Percentiles rank a stretch among this genome's conserved stretches.
These are phyloP conservation scores for Struthio camelus DNA, from an alignment of 2,113 vertebrate genomes.

Conservation along the genomic window DNA sequence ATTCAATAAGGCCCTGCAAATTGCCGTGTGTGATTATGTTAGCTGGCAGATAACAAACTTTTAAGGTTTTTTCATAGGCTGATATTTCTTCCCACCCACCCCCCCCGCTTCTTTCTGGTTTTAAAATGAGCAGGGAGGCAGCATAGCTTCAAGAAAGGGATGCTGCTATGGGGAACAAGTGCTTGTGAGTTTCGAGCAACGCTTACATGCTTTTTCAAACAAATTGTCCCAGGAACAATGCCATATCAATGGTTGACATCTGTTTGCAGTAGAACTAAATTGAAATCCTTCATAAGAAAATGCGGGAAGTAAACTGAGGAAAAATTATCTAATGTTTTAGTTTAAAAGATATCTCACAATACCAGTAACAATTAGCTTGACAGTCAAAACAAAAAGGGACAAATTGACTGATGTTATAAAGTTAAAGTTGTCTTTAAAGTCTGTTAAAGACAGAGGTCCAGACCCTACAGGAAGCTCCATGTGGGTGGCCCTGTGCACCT, in stretches of 20 bases:
- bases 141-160: neutral
- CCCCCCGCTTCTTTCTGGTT: neutral
- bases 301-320: neutral
- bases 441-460: neutral
- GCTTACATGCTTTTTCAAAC: neutral
- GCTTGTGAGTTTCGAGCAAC: neutral
- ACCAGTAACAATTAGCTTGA: neutral
- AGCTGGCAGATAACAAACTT: neutral
- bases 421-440: neutral
- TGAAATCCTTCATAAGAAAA: neutral
- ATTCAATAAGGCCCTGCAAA: neutral
- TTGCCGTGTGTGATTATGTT: neutral
- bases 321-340: neutral
- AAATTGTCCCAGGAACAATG: neutral
- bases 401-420: neutral
- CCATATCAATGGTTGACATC: neutral
- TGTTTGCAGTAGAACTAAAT: constrained; percentile 1
- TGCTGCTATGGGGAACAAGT: fast-evolving
- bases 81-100: neutral
- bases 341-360: neutral
- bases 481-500: neutral
- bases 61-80: neutral
- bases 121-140: neutral
- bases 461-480: neutral
- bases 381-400: neutral